Conservation (phyloP, 1,140 invertebrate genomes). For the Eubasilissa regina region DNA sequence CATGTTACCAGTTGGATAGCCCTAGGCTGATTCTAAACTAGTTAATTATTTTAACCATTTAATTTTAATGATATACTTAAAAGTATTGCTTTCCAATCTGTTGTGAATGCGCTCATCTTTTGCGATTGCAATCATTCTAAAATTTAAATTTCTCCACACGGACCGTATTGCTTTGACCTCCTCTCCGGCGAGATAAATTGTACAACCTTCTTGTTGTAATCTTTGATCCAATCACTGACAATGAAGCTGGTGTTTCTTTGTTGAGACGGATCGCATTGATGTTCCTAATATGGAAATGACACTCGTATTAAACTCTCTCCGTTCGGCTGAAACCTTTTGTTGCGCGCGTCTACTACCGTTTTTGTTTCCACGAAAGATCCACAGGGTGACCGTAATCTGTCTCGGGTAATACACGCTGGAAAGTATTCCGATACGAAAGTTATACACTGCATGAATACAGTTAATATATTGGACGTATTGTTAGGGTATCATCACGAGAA, state of each 20-base stretch:
- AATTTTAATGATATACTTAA: too few relatives aligned
- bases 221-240: slow-evolving; percentile 42
- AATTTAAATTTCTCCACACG: background rate
- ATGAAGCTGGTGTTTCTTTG: slow-evolving; percentile 37
- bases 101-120: too few relatives aligned
- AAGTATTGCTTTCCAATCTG: too few relatives aligned
- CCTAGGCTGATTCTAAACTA: too few relatives aligned
- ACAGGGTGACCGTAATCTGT: slow-evolving; percentile 8
- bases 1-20: too few relatives aligned
- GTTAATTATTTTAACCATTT: too few relatives aligned
- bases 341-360: background rate
- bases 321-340: slow-evolving; percentile 8
- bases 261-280: slow-evolving; percentile 19
- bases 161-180: background rate
- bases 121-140: background rate
- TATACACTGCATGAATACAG: background rate
- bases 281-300: slow-evolving; percentile 35
- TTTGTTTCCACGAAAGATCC: slow-evolving; percentile 20
- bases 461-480: background rate
- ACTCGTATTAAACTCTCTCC: slow-evolving; percentile 29
- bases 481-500: background rate
- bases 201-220: slow-evolving; percentile 1
- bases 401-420: slow-evolving; percentile 4
- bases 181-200: background rate
- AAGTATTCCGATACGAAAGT: slow-evolving; percentile 21